Evolutionary conservation across 2,888 invertebrate genomes (phyloP).

Genomic region (Frankliniella intonsa): DNA sequence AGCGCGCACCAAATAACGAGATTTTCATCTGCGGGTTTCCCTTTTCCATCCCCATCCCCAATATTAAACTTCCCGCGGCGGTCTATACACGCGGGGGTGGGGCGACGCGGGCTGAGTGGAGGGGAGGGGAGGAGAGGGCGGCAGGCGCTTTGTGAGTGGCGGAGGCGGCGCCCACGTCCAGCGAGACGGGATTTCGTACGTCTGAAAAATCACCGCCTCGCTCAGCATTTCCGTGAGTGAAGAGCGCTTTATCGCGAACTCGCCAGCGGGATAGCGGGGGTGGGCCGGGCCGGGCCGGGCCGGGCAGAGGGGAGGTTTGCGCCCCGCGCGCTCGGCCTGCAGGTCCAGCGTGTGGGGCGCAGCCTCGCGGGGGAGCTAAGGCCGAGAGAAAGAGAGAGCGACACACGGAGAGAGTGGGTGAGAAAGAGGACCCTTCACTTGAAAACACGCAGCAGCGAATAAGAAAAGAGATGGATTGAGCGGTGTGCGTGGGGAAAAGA

Average conservation of each 20-base stretch:
- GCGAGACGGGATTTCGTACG: neutral
- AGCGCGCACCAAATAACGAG: no score
- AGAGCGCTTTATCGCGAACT: constrained; percentile 10
- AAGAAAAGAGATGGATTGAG: neutral
- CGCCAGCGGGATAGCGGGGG: neutral
- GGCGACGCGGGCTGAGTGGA: no score
- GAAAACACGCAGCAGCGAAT: neutral
- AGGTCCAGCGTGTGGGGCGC: neutral
- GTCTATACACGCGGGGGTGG: no score
- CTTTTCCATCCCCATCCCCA: neutral
- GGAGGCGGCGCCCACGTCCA: neutral
- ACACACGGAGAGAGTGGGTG: neutral
- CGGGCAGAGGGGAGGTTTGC: neutral
- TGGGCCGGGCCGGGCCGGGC: neutral
- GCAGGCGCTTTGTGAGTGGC: neutral
- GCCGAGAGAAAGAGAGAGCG: neutral
- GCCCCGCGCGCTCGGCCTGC: neutral
- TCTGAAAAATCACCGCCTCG: constrained; percentile 1
- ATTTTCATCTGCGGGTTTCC: neutral
- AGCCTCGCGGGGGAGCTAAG: neutral
- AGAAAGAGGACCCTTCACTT: neutral
- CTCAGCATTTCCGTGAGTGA: constrained; percentile 6
- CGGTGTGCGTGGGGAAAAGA: neutral
- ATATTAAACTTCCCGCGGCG: no score
- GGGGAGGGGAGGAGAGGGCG: neutral